Evolutionary conservation across 37 sponge, comb jelly and placozoan genomes (phyloP).

Genomic region (Mnemiopsis leidyi): DNA sequence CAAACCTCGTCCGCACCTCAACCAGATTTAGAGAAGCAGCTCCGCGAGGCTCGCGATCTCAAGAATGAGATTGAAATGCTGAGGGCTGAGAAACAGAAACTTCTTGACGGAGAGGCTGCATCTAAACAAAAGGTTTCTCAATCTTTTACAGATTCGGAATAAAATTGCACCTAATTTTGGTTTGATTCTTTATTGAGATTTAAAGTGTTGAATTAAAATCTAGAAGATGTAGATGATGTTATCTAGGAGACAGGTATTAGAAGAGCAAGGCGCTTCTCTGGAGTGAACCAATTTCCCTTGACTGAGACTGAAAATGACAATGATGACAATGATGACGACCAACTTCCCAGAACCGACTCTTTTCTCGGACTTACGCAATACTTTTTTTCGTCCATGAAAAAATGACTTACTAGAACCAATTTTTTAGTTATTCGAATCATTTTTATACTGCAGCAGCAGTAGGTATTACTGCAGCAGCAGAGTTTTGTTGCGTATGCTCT

Average conservation of each 20-base stretch:
- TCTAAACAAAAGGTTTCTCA: constrained; percentile 43
- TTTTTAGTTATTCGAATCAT: no score
- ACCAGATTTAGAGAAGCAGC: neutral
- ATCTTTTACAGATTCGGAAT: neutral
- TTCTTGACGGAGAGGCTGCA: constrained; percentile 56
- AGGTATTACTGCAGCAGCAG: no score
- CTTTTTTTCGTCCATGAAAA: neutral
- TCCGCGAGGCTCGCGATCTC: neutral
- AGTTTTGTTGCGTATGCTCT: no score
- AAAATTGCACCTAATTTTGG: no score
- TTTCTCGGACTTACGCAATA: constrained; percentile 19
- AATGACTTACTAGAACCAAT: no score
- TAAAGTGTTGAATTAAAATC: neutral
- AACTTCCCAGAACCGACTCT: neutral
- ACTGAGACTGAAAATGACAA: neutral
- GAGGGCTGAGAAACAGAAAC: constrained; percentile 50
- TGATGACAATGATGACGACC: neutral
- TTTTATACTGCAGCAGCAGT: no score
- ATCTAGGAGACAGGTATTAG: neutral
- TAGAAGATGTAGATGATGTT: neutral
- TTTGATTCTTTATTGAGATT: neutral
- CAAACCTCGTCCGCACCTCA: neutral
- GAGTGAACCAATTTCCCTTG: neutral
- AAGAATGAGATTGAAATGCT: constrained; percentile 63
- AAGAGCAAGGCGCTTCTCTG: neutral